Evolutionary conservation across 92 coral and sea anemone species (phyloP).

Genomic region (Galaxea fascicularis): DNA sequence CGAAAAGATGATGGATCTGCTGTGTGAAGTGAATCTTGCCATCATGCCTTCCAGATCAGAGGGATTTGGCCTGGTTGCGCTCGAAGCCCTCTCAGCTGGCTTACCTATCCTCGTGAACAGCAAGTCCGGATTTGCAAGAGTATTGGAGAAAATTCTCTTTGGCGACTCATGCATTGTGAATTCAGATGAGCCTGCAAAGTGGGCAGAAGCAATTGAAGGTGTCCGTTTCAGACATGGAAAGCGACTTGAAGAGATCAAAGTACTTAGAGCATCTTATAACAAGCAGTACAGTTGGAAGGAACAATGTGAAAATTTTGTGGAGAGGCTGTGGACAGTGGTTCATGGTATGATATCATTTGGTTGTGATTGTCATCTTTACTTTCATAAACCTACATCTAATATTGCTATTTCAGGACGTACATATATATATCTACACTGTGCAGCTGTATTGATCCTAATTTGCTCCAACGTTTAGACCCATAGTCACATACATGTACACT

Average conservation of each 20-base stretch:
- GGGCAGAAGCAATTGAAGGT: too few relatives aligned
- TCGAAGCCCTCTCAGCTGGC: constrained; percentile 6
- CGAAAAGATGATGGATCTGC: too few relatives aligned
- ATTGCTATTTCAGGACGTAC: too few relatives aligned
- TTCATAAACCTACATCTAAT: too few relatives aligned
- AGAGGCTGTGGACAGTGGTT: neutral
- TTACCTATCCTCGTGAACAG: constrained; percentile 1
- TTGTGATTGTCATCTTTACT: neutral
- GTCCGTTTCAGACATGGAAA: neutral
- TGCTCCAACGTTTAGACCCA: too few relatives aligned
- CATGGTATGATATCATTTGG: neutral
- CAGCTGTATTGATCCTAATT: too few relatives aligned
- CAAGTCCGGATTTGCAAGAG: constrained; percentile 12
- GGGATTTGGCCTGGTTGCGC: too few relatives aligned
- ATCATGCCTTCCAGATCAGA: too few relatives aligned
- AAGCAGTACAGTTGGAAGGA: neutral
- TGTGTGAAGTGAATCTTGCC: too few relatives aligned
- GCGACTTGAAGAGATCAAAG: neutral
- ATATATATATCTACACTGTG: too few relatives aligned
- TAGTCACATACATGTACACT: too few relatives aligned
- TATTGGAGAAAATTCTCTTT: neutral
- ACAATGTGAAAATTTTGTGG: too few relatives aligned
- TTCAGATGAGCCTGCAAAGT: neutral
- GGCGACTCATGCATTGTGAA: neutral
- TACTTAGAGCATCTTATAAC: neutral